Base-by-base conservation (phyloP, 2,888 invertebrate genomes). In the Rutpela maculata region DNA sequence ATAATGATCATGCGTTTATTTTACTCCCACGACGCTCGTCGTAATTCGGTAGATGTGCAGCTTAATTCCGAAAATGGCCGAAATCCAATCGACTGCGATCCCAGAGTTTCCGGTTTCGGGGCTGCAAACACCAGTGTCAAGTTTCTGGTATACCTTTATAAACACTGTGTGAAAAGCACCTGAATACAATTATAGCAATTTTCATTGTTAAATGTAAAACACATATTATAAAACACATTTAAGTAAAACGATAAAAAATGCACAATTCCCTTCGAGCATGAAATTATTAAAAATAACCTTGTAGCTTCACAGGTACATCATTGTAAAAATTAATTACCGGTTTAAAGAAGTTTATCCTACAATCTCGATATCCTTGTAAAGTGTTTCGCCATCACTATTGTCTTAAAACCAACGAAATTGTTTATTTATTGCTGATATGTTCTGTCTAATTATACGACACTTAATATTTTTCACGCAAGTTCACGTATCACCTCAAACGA, bases 221-320 rank as follows among this genome's bases (percentile, higher is more conserved):
- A 43, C 15, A 50, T n/a, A 50, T 50, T 50, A 1, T 50, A 50
- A 15, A 50, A 50, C 2, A n/a, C 50, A 50, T 17, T n/a, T n/a
- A 50, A n/a, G n/a, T n/a, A 26, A 26, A 50, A n/a, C 6, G 0
- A n/a, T n/a, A 50, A 50, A 50, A 15, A 50, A 50, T 6, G n/a
- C 4, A 5, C 15, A 12, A n/a, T n/a, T 50, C n/a, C 50, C n/a
- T n/a, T 50, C n/a, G 50, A 50, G 55, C 68, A 43, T 68, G 56
- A 68, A 68, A 68, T 57, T 56, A 55, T 56, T 26, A 68, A 17
- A 56, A 68, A 68, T 18, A 56, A 56, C 56, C 65, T 65, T 65
- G 65, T 15, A 50, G 15, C 50, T n/a, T 50, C 50, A 43, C 4
- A 50, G n/a, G 50, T 38, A 38, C 18, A 59, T 59, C 65, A 65